Evolutionary conservation across 2,888 invertebrate species (phyloP).

Genomic region (Mechanitis messenoides): DNA sequence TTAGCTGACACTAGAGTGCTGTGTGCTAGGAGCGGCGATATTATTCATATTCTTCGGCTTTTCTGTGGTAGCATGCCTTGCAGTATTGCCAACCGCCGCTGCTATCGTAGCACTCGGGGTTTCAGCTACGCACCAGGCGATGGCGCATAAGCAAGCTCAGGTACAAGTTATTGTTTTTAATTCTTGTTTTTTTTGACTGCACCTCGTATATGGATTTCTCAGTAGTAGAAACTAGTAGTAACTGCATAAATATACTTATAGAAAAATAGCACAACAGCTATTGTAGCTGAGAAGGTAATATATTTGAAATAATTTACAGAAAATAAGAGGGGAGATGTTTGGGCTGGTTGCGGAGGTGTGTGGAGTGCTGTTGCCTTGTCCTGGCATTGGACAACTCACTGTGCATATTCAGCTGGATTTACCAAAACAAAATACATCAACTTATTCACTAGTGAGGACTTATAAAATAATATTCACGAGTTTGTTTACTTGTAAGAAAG

Average conservation of each 20-base stretch:
- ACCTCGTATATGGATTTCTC: too few species aligned
- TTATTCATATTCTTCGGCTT: slow-evolving; percentile 82
- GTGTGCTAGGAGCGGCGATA: slow-evolving; percentile 78
- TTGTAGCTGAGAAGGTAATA: not conserved
- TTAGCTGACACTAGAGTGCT: slow-evolving; percentile 61
- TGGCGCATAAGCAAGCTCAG: slow-evolving; percentile 34
- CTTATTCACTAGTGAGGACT: slow-evolving; percentile 24
- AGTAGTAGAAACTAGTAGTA: too few species aligned
- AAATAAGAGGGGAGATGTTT: slow-evolving; percentile 73
- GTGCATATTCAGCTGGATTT: slow-evolving; percentile 17
- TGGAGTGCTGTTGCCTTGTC: slow-evolving; percentile 32
- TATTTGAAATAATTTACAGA: slow-evolving; percentile 29
- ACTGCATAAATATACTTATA: too few species aligned
- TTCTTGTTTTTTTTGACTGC: too few species aligned
- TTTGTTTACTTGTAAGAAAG: too few species aligned
- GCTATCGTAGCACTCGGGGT: slow-evolving; percentile 30
- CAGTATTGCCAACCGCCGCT: slow-evolving; percentile 37
- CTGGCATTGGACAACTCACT: slow-evolving; percentile 23
- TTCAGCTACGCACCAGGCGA: slow-evolving; percentile 28
- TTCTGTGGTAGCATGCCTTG: slow-evolving; percentile 32
- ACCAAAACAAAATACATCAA: slow-evolving; percentile 1
- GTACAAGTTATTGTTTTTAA: slow-evolving; percentile 22
- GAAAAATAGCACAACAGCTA: too few species aligned
- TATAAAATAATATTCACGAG: not conserved
- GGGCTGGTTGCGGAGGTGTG: slow-evolving; percentile 56